A percentile compares a stretch with the other conserved stretches of the same genome.
Conservation (phyloP, 2,113 vertebrate genomes). For the Syrmaticus mikado region DNA sequence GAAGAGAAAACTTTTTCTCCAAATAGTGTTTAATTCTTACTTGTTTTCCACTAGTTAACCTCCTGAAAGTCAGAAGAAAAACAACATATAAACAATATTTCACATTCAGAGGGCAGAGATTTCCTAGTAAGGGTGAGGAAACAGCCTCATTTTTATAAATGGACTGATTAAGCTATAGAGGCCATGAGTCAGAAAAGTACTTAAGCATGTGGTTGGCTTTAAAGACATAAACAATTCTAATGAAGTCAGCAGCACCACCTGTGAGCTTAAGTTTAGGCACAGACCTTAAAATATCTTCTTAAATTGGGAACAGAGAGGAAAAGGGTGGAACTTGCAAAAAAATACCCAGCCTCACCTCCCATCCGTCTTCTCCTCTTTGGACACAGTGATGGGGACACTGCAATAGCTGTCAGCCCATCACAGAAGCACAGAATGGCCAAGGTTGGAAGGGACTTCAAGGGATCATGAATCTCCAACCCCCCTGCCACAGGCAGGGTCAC, state of each 20-base stretch:
- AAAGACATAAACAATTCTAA: conserved; percentile 64
- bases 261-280: conserved; percentile 49
- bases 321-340: not conserved
- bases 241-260: conserved; percentile 41
- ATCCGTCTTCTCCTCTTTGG: not conserved
- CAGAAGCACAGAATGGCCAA: too few species aligned
- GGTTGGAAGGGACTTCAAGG: too few species aligned
- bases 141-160: conserved; percentile 49
- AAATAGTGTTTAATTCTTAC: not conserved
- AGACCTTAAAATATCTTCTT: conserved; percentile 50
- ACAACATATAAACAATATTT: conserved; percentile 18
- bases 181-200: conserved; percentile 62
- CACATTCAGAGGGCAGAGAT: conserved; percentile 38
- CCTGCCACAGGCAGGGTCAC: too few species aligned
- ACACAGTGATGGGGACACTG: not conserved
- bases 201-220: not conserved
- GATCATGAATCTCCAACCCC: too few species aligned
- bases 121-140: conserved; percentile 40
- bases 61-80: not conserved
- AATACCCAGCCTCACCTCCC: not conserved
- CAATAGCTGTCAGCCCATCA: not conserved
- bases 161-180: conserved; percentile 47
- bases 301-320: conserved; percentile 38
- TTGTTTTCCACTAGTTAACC: not conserved
- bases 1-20: not conserved